These are phyloP conservation scores for Aphidius gifuensis DNA, from an alignment of 1,140 invertebrate species.

Conservation along the genomic window DNA sequence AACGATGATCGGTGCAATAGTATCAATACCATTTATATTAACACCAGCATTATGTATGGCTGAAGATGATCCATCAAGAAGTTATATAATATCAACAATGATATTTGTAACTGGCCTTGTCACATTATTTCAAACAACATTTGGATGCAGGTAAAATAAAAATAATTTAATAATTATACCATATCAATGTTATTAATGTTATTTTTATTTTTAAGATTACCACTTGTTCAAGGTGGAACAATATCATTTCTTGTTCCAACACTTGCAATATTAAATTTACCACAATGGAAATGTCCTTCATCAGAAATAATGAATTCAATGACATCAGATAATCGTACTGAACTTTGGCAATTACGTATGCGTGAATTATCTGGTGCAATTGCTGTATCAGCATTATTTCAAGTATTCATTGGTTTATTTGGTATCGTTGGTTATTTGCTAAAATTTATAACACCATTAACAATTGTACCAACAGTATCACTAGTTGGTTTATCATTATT, in stretches of 20 bases:
- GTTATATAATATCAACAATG: constrained; percentile 82
- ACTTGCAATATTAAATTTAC: constrained; percentile 75
- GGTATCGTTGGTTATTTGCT: constrained; percentile 72
- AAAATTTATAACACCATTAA: constrained; percentile 74
- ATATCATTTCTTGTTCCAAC: constrained; percentile 84
- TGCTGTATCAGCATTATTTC: constrained; percentile 74
- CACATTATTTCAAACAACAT: constrained; percentile 75
- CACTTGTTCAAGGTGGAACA: constrained; percentile 75
- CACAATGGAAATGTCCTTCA: constrained; percentile 74
- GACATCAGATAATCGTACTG: constrained; percentile 58
- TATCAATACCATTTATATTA: constrained; percentile 80
- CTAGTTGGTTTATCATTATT: constrained; percentile 78
- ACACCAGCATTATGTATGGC: constrained; percentile 79
- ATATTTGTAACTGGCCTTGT: constrained; percentile 84
- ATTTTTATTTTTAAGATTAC: constrained; percentile 54
- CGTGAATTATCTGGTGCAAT: constrained; percentile 82
- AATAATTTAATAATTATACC: background rate
- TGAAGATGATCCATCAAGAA: constrained; percentile 72
- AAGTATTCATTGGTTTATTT: constrained; percentile 71
- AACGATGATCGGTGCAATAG: constrained; percentile 83
- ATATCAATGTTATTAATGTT: background rate
- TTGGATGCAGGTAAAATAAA: constrained; percentile 70
- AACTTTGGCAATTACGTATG: constrained; percentile 77
- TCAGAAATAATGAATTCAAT: constrained; percentile 57
- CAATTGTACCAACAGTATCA: constrained; percentile 77